A percentile compares a stretch with the other conserved stretches of the same genome.
Conservation (phyloP, 2,797 vertebrate species). For the Tachyglossus aculeatus region DNA sequence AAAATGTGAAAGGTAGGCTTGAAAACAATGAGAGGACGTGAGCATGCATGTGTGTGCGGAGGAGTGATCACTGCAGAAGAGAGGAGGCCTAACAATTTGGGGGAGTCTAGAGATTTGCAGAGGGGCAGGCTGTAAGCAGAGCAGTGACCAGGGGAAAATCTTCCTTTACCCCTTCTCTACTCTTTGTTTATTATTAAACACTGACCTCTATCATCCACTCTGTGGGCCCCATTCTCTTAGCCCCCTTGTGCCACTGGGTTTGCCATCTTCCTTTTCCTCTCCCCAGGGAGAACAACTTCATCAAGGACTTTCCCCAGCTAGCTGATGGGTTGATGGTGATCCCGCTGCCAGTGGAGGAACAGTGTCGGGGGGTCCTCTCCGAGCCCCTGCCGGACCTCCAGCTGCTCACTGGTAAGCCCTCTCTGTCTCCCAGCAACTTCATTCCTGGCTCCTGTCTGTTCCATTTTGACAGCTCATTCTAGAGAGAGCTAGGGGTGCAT, state of each 20-base stretch:
- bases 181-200: background rate
- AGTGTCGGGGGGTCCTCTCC: slow-evolving; percentile 92
- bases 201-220: background rate
- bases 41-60: no score
- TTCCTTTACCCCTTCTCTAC: no score
- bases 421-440: fast-evolving
- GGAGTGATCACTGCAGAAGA: no score
- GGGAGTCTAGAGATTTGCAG: no score
- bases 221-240: background rate
- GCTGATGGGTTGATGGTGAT: slow-evolving; percentile 95
- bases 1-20: no score
- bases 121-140: no score
- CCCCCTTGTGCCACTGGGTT: fast-evolving
- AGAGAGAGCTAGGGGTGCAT: no score
- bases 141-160: no score
- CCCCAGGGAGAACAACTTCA: slow-evolving; percentile 96
- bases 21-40: no score
- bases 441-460: background rate
- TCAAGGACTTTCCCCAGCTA: slow-evolving; percentile 97
- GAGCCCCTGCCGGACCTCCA: slow-evolving; percentile 92
- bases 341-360: slow-evolving; percentile 93
- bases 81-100: no score
- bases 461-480: no score
- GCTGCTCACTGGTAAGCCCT: slow-evolving; percentile 87
- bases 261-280: slow-evolving; percentile 59